Conservation (phyloP, 2,888 invertebrate genomes). For the Biston stratarius region DNA sequence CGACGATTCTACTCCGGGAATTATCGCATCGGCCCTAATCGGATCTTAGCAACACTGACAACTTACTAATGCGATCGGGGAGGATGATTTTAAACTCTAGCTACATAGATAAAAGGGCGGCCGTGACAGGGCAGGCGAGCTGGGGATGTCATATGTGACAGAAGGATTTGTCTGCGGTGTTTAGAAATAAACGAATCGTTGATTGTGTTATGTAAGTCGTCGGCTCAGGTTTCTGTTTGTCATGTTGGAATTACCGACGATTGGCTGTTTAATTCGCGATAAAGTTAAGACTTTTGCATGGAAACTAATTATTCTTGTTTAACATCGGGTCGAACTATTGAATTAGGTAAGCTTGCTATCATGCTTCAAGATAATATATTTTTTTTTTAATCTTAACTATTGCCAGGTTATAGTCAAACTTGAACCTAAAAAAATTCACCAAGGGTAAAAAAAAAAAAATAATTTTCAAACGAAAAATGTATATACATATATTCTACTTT, state of each 20-base stretch:
- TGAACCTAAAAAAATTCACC: too few species aligned
- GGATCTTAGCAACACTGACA: conserved; percentile 67
- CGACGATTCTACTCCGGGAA: conserved; percentile 71
- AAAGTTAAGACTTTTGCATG: background rate
- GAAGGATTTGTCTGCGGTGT: conserved; percentile 79
- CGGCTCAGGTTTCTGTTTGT: conserved; percentile 69
- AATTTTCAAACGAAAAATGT: too few species aligned
- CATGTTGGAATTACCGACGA: conserved; percentile 50
- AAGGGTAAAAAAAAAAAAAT: too few species aligned
- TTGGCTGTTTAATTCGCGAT: conserved; percentile 33
- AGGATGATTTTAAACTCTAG: conserved; percentile 49
- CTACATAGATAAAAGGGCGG: conserved; percentile 24
- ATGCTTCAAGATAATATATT: too few species aligned
- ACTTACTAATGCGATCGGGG: conserved; percentile 34
- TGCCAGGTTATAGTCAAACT: too few species aligned
- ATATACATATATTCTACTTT: too few species aligned
- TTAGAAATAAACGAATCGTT: conserved; percentile 81
- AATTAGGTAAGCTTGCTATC: too few species aligned
- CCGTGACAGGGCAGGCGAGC: conserved; percentile 23
- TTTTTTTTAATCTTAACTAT: too few species aligned
- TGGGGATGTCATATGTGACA: conserved; percentile 70
- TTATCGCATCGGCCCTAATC: conserved; percentile 81
- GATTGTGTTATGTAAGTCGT: conserved; percentile 80
- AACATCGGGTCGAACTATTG: too few species aligned
- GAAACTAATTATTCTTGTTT: too few species aligned